A percentile compares a stretch with the other conserved stretches of the same genome.
These are phyloP conservation scores for Mactra quadrangularis DNA, from an alignment of 1,140 invertebrate species.

Conservation along the genomic window DNA sequence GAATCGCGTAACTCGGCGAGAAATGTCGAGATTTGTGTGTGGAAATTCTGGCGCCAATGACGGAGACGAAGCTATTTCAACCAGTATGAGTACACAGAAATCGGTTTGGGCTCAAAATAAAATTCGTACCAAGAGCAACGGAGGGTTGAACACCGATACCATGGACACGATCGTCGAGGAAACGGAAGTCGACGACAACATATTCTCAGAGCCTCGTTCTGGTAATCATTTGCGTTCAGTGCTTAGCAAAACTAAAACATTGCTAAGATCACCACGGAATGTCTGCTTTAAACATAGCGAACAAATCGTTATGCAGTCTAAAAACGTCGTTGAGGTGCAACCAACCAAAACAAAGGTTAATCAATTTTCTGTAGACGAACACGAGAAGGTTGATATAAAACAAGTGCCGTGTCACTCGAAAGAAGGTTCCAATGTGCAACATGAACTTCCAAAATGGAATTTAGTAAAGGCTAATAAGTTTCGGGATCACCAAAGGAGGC, in stretches of 20 bases:
- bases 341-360: neutral
- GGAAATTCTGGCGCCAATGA: constrained; percentile 60
- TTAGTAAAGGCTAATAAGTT: constrained; percentile 5
- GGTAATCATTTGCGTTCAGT: neutral
- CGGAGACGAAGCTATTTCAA: constrained; percentile 67
- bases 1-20: constrained; percentile 71
- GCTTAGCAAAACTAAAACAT: neutral
- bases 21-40: constrained; percentile 71
- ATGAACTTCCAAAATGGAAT: neutral
- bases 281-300: neutral
- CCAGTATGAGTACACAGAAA: constrained; percentile 63
- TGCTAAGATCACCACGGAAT: neutral
- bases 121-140: constrained; percentile 5
- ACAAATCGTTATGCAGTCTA: neutral
- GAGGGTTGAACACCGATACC: constrained; percentile 48
- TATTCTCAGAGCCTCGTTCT: constrained; percentile 14
- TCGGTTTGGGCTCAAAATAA: constrained; percentile 53
- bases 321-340: neutral
- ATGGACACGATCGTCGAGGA: constrained; percentile 67
- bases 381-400: too few relatives aligned
- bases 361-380: neutral
- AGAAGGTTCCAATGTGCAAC: too few relatives aligned
- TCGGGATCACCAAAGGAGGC: neutral
- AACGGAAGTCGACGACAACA: constrained; percentile 45
- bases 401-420: too few relatives aligned